Conservation (phyloP, 2,113 vertebrate genomes). For the Eonycteris spelaea region DNA sequence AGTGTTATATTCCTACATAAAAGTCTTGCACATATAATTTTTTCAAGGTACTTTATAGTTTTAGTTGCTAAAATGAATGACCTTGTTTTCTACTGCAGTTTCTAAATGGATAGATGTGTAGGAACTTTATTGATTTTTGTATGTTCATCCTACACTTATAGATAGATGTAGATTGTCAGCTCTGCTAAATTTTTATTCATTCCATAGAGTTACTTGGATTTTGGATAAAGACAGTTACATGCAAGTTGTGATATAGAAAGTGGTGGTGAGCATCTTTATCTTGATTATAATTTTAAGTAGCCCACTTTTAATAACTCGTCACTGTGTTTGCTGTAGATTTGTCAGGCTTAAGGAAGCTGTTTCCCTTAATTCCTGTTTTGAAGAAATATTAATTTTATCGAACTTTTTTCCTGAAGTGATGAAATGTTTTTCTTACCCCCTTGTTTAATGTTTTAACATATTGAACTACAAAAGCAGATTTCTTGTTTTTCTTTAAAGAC, state of each 20-base stretch:
- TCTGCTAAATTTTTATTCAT: not conserved
- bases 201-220: not conserved
- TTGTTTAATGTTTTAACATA: not conserved
- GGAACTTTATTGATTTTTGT: not conserved
- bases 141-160: not conserved
- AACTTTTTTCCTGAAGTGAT: not conserved
- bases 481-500: constrained; percentile 6
- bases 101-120: not conserved
- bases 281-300: constrained; percentile 2
- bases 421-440: not conserved
- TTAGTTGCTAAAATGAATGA: not conserved
- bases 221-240: not conserved
- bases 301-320: not conserved
- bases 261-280: not conserved
- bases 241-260: not conserved
- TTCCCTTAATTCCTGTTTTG: constrained; percentile 4
- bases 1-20: not conserved
- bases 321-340: not conserved
- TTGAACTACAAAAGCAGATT: not conserved
- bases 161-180: not conserved
- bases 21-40: not conserved
- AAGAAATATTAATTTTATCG: not conserved
- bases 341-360: not conserved
- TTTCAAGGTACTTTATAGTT: not conserved
- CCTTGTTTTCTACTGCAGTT: not conserved